Conservation (phyloP, 2,888 invertebrate genomes). For the Enoplolaimus lenunculus region DNA sequence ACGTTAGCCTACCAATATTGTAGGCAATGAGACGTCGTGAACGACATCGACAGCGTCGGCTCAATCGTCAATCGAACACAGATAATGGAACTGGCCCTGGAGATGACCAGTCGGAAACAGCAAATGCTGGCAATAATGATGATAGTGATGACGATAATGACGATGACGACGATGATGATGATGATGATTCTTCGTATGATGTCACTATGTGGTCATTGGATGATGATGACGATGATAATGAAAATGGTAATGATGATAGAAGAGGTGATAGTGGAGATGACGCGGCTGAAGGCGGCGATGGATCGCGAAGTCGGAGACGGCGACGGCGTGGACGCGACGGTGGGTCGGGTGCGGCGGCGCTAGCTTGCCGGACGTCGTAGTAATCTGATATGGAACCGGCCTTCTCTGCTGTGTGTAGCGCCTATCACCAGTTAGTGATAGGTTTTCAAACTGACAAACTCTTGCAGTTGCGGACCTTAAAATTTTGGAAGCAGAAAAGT, state of each 20-base stretch:
- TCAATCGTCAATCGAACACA: neutral
- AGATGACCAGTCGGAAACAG: neutral
- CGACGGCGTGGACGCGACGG: too few species aligned
- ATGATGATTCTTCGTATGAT: neutral
- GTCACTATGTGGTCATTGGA: neutral
- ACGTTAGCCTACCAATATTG: too few species aligned
- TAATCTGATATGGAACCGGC: too few species aligned
- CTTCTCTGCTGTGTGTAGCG: too few species aligned
- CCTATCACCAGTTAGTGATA: too few species aligned
- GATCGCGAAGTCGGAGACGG: too few species aligned
- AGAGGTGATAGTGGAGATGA: neutral
- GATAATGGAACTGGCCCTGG: neutral
- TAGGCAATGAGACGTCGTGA: neutral
- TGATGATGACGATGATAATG: neutral
- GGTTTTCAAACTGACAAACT: too few species aligned
- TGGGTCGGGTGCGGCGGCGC: too few species aligned
- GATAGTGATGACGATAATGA: neutral
- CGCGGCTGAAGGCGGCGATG: too few species aligned
- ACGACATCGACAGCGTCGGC: neutral
- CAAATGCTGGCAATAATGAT: neutral
- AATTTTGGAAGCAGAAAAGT: too few species aligned
- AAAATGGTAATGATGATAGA: neutral
- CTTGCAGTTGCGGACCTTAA: too few species aligned
- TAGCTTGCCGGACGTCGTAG: too few species aligned
- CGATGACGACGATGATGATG: neutral